These are phyloP conservation scores for Helobdella robusta DNA, from an alignment of 2,888 invertebrate genomes.

Conservation along the genomic window DNA sequence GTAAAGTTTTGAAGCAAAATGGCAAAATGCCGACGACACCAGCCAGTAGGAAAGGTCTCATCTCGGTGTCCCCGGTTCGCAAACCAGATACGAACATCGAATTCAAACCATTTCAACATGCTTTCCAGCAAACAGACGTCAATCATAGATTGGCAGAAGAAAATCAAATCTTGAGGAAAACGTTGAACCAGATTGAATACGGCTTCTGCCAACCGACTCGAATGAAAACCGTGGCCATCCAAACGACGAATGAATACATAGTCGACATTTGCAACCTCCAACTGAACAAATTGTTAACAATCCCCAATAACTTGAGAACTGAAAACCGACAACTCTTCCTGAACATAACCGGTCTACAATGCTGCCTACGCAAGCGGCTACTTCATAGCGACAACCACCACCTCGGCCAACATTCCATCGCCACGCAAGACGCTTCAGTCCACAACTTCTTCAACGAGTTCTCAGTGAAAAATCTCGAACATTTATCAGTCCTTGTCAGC, in stretches of 20 bases:
- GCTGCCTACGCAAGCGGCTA: not conserved
- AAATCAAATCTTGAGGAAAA: constrained; percentile 1
- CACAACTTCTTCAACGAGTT: constrained; percentile 10
- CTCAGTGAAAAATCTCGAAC: constrained; percentile 12
- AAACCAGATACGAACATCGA: not conserved
- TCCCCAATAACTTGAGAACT: not conserved
- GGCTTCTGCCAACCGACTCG: constrained; percentile 14
- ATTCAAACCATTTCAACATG: not conserved
- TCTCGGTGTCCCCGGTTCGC: constrained; percentile 2
- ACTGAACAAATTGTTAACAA: not conserved
- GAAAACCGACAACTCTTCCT: constrained; percentile 18
- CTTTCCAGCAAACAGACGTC: not conserved
- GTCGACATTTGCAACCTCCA: not conserved
- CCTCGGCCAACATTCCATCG: not conserved
- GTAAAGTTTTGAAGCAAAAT: not conserved
- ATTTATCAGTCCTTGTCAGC: not conserved
- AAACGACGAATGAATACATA: not conserved
- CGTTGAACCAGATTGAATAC: constrained; percentile 13
- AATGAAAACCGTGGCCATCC: constrained; percentile 7
- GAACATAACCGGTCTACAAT: constrained; percentile 3
- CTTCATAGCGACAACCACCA: not conserved
- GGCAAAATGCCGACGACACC: not conserved
- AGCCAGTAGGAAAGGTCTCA: not conserved
- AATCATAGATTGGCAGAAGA: constrained; percentile 4
- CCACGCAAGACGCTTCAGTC: not conserved